Percentiles rank a stretch among this genome's conserved stretches.
phyloP scores from a whole-genome alignment of 1,140 invertebrate species.

The Procambarus virginalis region DNA sequence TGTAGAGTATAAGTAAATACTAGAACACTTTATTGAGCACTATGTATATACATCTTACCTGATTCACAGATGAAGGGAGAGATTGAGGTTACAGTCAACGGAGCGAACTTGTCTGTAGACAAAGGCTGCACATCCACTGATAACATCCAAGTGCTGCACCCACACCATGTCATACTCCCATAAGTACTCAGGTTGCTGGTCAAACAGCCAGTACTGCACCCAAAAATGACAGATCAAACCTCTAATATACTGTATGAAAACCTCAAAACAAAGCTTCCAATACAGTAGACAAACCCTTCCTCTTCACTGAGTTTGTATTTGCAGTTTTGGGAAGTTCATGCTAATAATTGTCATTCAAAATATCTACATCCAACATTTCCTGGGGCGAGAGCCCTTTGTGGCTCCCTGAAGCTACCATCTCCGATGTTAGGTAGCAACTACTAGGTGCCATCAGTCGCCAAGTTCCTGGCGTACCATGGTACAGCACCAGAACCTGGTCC shows the following conservation, averaged over 20 bases:
- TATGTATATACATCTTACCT: constrained; percentile 78
- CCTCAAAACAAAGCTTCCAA: too few species aligned
- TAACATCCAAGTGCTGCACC: constrained; percentile 91
- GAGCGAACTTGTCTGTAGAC: constrained; percentile 78
- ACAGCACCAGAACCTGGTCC: too few species aligned
- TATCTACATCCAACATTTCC: too few species aligned
- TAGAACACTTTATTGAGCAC: neutral
- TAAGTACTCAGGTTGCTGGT: constrained; percentile 86
- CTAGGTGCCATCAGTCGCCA: too few species aligned
- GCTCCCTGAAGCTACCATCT: too few species aligned
- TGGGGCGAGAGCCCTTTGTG: too few species aligned
- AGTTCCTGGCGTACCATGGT: too few species aligned
- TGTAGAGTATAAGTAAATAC: neutral
- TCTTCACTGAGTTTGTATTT: too few species aligned
- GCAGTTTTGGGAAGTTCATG: too few species aligned
- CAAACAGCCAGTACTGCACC: constrained; percentile 75
- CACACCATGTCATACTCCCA: constrained; percentile 89
- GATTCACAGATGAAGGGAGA: constrained; percentile 94
- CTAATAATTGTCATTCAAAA: too few species aligned
- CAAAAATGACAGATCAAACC: constrained; percentile 75
- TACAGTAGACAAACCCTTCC: too few species aligned
- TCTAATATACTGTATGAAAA: neutral
- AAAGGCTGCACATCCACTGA: constrained; percentile 89
- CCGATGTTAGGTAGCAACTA: too few species aligned
- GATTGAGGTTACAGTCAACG: constrained; percentile 84